phyloP scores from a whole-genome alignment of 2,113 vertebrate species.

The Chionodraco myersi region DNA sequence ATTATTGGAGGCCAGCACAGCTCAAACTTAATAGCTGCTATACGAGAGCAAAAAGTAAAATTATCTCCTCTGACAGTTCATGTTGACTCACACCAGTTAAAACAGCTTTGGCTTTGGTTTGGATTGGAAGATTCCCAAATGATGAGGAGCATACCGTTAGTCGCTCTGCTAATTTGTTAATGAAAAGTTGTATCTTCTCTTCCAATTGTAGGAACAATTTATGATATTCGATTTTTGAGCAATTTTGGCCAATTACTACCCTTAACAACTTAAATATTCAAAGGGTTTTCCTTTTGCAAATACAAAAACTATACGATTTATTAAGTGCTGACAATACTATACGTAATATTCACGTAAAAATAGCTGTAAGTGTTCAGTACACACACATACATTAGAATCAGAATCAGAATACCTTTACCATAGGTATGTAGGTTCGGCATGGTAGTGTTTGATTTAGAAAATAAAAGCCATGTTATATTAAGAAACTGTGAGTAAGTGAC shows the following conservation, averaged over 20 bases:
- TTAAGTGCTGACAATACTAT: no score
- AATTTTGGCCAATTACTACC: neutral
- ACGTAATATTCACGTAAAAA: no score
- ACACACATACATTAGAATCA: no score
- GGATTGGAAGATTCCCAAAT: no score
- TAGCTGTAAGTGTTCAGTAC: no score
- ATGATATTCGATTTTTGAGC: neutral
- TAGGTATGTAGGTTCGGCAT: no score
- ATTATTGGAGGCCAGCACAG: slow-evolving; percentile 3
- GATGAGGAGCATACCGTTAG: neutral
- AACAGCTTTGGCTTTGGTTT: neutral
- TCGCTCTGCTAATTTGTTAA: neutral
- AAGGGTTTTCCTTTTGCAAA: neutral
- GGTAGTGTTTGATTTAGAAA: no score
- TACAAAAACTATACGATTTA: no score
- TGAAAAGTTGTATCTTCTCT: neutral
- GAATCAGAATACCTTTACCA: no score
- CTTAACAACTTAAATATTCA: neutral
- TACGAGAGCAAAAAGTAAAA: neutral
- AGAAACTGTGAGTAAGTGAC: neutral
- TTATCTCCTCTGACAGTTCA: no score
- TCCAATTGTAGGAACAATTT: neutral
- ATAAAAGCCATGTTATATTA: neutral
- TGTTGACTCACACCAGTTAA: neutral
- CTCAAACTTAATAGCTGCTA: slow-evolving; percentile 1